Conservation (phyloP, 2,797 vertebrate genomes). For the Discoglossus pictus region DNA sequence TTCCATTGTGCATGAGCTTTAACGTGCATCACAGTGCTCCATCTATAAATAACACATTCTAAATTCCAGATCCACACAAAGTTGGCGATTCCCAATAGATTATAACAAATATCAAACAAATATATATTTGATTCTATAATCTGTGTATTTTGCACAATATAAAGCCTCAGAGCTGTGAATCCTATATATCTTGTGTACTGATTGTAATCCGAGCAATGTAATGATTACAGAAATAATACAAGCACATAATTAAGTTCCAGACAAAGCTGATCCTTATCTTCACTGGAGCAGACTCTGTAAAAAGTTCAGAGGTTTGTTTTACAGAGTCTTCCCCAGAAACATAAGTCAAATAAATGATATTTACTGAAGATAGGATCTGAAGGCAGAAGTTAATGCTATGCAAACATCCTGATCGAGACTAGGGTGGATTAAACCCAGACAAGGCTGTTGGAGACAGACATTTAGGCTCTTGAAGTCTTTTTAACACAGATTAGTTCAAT, state of each 20-base stretch:
- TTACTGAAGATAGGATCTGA: conserved; percentile 35
- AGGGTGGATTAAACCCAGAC: background rate
- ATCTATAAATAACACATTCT: no score
- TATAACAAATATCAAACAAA: no score
- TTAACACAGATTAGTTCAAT: no score
- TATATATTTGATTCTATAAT: no score
- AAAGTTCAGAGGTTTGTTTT: conserved; percentile 17
- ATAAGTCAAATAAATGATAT: conserved; percentile 40
- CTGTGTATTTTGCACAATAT: no score
- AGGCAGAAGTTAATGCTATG: conserved; percentile 25
- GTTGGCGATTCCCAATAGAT: no score
- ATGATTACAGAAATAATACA: conserved; percentile 35
- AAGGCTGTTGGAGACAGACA: background rate
- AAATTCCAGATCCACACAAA: no score
- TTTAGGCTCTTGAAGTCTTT: no score
- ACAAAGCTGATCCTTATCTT: conserved; percentile 44
- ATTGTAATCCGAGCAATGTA: conserved; percentile 21
- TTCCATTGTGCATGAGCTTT: no score
- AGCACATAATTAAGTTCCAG: conserved; percentile 25
- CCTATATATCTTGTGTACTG: no score
- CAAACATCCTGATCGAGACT: conserved; percentile 23
- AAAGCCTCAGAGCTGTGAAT: no score
- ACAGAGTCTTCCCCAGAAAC: conserved; percentile 7
- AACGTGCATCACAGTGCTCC: no score
- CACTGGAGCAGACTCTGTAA: conserved; percentile 15